A percentile compares a stretch with the other conserved stretches of the same genome.
Conservation (phyloP, 2,113 vertebrate genomes). For the Galemys pyrenaicus region DNA sequence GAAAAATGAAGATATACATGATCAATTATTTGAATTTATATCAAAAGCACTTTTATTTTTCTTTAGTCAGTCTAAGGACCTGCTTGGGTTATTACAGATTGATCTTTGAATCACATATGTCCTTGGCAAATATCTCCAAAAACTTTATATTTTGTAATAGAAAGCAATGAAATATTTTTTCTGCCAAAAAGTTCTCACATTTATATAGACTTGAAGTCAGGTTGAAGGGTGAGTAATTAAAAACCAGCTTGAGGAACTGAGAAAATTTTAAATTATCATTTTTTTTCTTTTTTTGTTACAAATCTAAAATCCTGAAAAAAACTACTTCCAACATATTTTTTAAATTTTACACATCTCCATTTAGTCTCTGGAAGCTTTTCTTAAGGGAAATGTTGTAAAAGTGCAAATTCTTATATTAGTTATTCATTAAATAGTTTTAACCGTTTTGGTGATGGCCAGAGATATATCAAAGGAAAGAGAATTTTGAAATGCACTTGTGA, state of each 20-base stretch:
- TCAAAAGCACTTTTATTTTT: neutral
- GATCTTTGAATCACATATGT: neutral
- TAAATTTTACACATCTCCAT: neutral
- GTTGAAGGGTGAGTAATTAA: neutral
- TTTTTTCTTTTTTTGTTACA: neutral
- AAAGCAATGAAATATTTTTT: conserved; percentile 19
- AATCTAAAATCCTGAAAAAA: neutral
- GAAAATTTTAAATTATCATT: neutral
- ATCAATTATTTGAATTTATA: neutral
- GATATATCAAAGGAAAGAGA: neutral
- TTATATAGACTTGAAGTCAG: neutral
- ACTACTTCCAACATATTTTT: neutral
- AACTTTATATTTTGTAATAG: neutral
- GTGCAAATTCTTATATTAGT: neutral
- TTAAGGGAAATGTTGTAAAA: conserved; percentile 20
- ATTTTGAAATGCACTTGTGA: neutral
- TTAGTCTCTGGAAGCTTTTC: neutral
- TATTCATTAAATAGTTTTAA: neutral
- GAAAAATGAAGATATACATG: neutral
- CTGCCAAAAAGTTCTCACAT: neutral
- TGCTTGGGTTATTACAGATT: neutral
- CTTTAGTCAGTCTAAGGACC: neutral
- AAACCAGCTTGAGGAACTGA: neutral
- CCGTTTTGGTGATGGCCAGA: neutral
- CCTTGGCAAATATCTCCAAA: neutral